Conservation (phyloP, 2,888 invertebrate species). For the Apamea monoglypha region DNA sequence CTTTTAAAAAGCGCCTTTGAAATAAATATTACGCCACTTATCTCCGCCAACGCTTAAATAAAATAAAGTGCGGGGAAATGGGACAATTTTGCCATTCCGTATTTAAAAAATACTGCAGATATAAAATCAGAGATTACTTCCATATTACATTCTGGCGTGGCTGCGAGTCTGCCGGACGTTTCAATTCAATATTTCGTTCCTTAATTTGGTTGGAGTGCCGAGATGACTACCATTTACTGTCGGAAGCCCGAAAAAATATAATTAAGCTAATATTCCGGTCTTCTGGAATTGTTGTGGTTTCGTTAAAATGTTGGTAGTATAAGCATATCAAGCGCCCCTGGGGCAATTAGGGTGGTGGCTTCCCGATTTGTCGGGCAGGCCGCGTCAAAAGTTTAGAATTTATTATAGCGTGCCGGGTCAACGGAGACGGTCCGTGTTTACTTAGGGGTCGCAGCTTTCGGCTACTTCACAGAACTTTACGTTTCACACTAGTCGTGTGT, state of each 20-base stretch:
- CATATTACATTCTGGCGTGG: slow-evolving; percentile 24
- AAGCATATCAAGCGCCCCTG: slow-evolving; percentile 39
- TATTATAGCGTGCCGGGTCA: slow-evolving; percentile 58
- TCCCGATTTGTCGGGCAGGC: slow-evolving; percentile 50
- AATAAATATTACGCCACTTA: slow-evolving; percentile 48
- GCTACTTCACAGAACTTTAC: slow-evolving; percentile 33
- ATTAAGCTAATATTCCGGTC: slow-evolving; percentile 48
- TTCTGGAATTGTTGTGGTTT: slow-evolving; percentile 42
- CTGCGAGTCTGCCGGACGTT: slow-evolving; percentile 54
- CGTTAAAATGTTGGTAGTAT: slow-evolving; percentile 54
- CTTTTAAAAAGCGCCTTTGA: slow-evolving; percentile 30
- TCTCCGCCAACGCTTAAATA: slow-evolving; percentile 22
- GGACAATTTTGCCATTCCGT: slow-evolving; percentile 28
- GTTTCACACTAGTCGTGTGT: slow-evolving; percentile 24
- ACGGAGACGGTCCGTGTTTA: slow-evolving; percentile 42
- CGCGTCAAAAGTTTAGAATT: slow-evolving; percentile 62
- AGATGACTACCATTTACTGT: slow-evolving; percentile 54
- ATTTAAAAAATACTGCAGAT: slow-evolving; percentile 48
- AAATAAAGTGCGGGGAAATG: slow-evolving; percentile 37
- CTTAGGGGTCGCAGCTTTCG: slow-evolving; percentile 38
- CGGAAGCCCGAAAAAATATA: slow-evolving; percentile 55
- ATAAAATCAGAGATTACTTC: slow-evolving; percentile 53
- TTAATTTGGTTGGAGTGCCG: slow-evolving; percentile 57
- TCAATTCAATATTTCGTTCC: slow-evolving; percentile 64
- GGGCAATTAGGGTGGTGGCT: slow-evolving; percentile 56